These are phyloP conservation scores for Trididemnum clinides DNA, from an alignment of 23 tunicate species.

Conservation along the genomic window DNA sequence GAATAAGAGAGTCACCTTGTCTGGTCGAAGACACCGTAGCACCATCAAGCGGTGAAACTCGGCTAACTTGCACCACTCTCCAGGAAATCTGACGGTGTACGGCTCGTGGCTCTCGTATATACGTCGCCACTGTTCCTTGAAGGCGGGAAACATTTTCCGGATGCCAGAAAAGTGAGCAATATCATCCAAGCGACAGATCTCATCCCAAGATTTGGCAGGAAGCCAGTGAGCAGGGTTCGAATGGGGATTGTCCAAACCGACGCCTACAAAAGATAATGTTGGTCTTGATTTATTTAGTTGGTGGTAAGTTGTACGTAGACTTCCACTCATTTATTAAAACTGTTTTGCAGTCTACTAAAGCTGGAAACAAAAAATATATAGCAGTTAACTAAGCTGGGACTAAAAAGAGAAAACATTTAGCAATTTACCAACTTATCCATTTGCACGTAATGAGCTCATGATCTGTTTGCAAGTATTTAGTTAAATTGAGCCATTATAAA, in stretches of 20 bases:
- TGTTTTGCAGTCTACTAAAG: no score
- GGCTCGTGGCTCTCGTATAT: slow-evolving; percentile 87
- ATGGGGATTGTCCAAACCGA: slow-evolving; percentile 97
- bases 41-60: slow-evolving; percentile 88
- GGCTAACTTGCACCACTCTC: slow-evolving; percentile 60
- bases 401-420: no score
- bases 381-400: no score
- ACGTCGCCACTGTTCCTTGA: slow-evolving; percentile 85
- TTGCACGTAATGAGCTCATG: no score
- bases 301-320: no score
- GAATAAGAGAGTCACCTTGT: slow-evolving; percentile 87
- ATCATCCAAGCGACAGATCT: slow-evolving; percentile 84
- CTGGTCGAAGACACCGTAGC: slow-evolving; percentile 92
- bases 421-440: no score
- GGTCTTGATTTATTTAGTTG: no score
- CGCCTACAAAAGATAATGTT: slow-evolving; percentile 70
- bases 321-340: no score
- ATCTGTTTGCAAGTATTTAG: no score
- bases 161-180: slow-evolving; percentile 78
- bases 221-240: slow-evolving; percentile 97
- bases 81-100: slow-evolving; percentile 73
- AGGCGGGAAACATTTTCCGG: slow-evolving; percentile 78
- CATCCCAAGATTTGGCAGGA: slow-evolving; percentile 97
- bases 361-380: no score
- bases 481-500: no score